phyloP scores from a whole-genome alignment of 2,888 invertebrate genomes.

The Aleiodes testaceus region DNA sequence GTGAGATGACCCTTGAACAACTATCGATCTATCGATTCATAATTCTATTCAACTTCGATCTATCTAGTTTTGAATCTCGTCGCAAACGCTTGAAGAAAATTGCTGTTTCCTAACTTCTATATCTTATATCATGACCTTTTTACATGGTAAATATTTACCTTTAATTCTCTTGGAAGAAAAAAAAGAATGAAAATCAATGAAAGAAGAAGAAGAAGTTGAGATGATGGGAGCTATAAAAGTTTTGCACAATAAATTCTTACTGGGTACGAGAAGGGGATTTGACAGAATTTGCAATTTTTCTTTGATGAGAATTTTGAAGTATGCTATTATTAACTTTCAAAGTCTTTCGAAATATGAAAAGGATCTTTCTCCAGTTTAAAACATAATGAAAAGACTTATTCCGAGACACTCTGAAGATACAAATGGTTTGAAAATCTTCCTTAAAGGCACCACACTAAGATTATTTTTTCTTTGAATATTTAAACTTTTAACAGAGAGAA shows the following conservation, averaged over 20 bases:
- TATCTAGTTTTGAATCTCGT: neutral
- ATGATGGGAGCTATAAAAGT: too few relatives aligned
- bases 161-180: too few relatives aligned
- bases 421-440: conserved; percentile 13
- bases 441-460: neutral
- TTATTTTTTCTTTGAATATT: conserved; percentile 22
- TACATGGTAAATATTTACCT: too few relatives aligned
- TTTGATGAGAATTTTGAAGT: too few relatives aligned
- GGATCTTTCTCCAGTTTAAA: neutral
- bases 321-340: neutral
- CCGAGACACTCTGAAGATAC: neutral
- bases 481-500: conserved; percentile 25
- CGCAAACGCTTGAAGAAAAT: neutral
- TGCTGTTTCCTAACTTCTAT: too few relatives aligned
- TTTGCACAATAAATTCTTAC: too few relatives aligned
- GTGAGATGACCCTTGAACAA: conserved; percentile 7
- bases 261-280: too few relatives aligned
- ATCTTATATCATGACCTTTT: too few relatives aligned
- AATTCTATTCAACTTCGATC: conserved; percentile 20
- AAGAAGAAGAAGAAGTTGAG: too few relatives aligned
- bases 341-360: conserved; percentile 12
- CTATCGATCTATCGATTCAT: conserved; percentile 14
- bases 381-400: conserved; percentile 35
- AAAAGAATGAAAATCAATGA: too few relatives aligned
- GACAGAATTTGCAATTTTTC: too few relatives aligned